Evolutionary conservation across 2,888 invertebrate species (phyloP), one percentile per base, ranked within the genome.

Genomic region (Andrena minutula): DNA sequence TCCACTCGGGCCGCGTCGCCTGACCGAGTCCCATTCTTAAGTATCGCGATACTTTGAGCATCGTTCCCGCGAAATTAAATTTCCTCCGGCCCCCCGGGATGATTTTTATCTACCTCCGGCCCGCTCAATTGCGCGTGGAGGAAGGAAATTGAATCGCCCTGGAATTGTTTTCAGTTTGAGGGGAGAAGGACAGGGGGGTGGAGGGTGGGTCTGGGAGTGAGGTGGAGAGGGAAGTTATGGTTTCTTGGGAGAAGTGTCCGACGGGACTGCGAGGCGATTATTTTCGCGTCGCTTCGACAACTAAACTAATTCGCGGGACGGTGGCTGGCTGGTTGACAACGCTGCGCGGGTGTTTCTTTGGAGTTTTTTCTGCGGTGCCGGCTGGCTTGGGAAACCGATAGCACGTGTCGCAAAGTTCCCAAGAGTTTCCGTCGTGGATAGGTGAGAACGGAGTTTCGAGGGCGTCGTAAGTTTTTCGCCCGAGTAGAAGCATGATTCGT

Each of bases 371-470:
- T 71, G 32, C 0, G 12, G 65, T 47, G 12, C 60, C 56, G 30
- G 47, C 35, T 58, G 72, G 53, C 30, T 41, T 49, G 47, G 53
- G 32, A 49, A 56, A 79, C 78, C 80, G 82, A 64, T 63, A 65
- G 75, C 86, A 82, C 76, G 65, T 74, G 82, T 79, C 78, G 77
- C 73, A 65, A 84, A 86, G 73, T 83, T 86, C 60, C 60, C 51
- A 28, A 32, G 79, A 87, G 74, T 87, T 87, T 79, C 69, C 81
- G 56, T 20, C 60, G 65, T 20, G 51, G 73, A 71, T 70, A 77
- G 66, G 32, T 26, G 7, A 23, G 80, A 79, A 75, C 71, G 26
- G 73, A 75, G 77, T 78, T 74, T 69, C 51, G 47, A 26, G 49
- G 35, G 26, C 41, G 7, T 16, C 12, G 66, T 75, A 79, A 86